A percentile compares a stretch with the other conserved stretches of the same genome.
These are phyloP conservation scores for Arenicola marina DNA, from an alignment of 2,888 invertebrate genomes.

Conservation along the genomic window DNA sequence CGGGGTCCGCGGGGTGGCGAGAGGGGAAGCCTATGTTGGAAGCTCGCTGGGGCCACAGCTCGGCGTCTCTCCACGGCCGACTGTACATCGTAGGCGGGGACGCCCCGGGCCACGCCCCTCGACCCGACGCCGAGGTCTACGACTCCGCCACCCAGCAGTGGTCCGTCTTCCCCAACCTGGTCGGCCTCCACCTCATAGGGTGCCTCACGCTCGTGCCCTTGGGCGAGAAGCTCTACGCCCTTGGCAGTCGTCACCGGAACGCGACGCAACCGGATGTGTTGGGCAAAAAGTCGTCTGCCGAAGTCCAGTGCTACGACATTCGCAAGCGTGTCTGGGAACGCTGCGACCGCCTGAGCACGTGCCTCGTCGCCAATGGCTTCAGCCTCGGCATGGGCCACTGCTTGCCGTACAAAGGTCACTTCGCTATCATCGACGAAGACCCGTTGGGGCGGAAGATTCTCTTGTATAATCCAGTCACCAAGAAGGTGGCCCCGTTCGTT, in stretches of 20 bases:
- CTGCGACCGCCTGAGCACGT: background rate
- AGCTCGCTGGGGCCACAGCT: conserved; percentile 5
- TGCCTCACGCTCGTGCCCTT: background rate
- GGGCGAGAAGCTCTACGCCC: background rate
- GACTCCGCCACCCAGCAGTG: conserved; percentile 5
- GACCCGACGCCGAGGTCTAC: conserved; percentile 4
- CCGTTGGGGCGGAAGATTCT: conserved; percentile 6
- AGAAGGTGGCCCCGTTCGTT: background rate
- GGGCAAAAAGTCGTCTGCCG: background rate
- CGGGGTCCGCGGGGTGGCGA: too few relatives aligned
- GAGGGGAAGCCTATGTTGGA: conserved; percentile 1
- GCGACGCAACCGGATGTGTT: background rate
- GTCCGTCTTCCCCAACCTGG: conserved; percentile 1
- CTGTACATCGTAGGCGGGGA: conserved; percentile 5
- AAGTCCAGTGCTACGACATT: background rate
- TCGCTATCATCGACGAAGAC: conserved; percentile 12
- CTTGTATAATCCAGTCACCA: conserved; percentile 10
- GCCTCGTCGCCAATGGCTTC: background rate
- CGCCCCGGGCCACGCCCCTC: background rate
- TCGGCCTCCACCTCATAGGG: background rate
- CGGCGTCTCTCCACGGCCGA: background rate
- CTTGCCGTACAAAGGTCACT: conserved; percentile 1
- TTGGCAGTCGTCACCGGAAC: background rate
- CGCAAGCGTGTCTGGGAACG: background rate
- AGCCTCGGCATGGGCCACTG: conserved; percentile 7